These are phyloP conservation scores for Vulpes lagopus DNA, from an alignment of 2,113 vertebrate species.

Conservation along the genomic window DNA sequence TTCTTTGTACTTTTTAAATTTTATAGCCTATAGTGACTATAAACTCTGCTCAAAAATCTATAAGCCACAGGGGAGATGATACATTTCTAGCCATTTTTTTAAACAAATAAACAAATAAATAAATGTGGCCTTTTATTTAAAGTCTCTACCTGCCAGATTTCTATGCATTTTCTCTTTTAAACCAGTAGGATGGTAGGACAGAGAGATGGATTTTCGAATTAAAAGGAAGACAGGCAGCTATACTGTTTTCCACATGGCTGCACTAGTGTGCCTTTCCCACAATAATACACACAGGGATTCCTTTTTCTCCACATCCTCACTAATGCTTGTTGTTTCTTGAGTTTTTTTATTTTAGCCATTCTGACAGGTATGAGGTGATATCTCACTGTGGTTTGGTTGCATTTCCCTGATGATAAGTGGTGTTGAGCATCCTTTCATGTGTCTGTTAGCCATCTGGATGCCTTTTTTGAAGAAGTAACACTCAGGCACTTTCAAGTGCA, in stretches of 20 bases:
- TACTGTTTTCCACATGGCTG: not conserved
- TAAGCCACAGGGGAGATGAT: not conserved
- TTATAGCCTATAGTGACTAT: not conserved
- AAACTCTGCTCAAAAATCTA: not conserved
- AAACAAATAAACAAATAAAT: conserved; percentile 15
- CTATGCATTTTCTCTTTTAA: not conserved
- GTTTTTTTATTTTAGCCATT: not conserved
- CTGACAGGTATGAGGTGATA: not conserved
- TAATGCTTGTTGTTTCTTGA: not conserved
- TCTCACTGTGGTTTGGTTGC: not conserved
- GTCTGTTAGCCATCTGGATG: not conserved
- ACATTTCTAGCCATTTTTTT: not conserved
- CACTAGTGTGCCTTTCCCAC: not conserved
- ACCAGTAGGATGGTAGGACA: not conserved
- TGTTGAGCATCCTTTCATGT: not conserved
- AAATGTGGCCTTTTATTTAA: not conserved
- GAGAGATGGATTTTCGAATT: not conserved
- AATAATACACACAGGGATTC: not conserved
- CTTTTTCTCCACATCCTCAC: not conserved
- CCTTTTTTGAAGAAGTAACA: not conserved
- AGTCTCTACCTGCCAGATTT: not conserved
- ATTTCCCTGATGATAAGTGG: not conserved
- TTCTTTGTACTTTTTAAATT: not conserved
- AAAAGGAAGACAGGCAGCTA: not conserved
- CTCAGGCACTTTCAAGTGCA: not conserved